phyloP scores from a whole-genome alignment of 2,113 vertebrate species.

The Pandion haliaetus region DNA sequence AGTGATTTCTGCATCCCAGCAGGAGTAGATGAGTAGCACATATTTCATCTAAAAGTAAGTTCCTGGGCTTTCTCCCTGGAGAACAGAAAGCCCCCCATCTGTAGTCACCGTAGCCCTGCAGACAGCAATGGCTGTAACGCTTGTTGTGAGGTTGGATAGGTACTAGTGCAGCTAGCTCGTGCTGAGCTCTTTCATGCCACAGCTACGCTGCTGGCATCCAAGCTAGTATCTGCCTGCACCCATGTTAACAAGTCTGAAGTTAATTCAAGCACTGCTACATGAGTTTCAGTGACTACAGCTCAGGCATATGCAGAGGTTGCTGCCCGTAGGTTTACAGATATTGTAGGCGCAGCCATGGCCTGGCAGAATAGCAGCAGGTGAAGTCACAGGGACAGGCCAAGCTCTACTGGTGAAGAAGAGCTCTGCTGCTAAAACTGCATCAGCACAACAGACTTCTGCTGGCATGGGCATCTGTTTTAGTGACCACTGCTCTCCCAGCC shows the following conservation, averaged over 20 bases:
- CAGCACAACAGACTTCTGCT: background rate
- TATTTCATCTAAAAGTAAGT: background rate
- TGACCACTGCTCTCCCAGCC: background rate
- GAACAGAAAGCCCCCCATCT: background rate
- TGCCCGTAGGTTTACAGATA: background rate
- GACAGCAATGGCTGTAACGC: background rate
- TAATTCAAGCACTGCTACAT: background rate
- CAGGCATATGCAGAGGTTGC: background rate
- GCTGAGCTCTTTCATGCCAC: background rate
- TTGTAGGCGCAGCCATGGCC: background rate
- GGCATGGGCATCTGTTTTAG: background rate
- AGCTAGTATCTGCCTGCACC: no score
- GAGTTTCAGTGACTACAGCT: background rate
- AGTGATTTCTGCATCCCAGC: background rate
- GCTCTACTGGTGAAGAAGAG: background rate
- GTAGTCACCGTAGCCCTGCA: background rate
- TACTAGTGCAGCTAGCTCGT: background rate
- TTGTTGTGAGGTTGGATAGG: background rate
- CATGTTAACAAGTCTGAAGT: background rate
- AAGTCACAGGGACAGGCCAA: background rate
- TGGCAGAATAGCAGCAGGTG: background rate
- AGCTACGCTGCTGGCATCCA: accelerated
- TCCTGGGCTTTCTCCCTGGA: background rate
- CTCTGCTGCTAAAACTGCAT: background rate
- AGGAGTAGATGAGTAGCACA: background rate